These are phyloP conservation scores for Pteropus alecto DNA, from an alignment of 2,113 vertebrate species.

Conservation along the genomic window DNA sequence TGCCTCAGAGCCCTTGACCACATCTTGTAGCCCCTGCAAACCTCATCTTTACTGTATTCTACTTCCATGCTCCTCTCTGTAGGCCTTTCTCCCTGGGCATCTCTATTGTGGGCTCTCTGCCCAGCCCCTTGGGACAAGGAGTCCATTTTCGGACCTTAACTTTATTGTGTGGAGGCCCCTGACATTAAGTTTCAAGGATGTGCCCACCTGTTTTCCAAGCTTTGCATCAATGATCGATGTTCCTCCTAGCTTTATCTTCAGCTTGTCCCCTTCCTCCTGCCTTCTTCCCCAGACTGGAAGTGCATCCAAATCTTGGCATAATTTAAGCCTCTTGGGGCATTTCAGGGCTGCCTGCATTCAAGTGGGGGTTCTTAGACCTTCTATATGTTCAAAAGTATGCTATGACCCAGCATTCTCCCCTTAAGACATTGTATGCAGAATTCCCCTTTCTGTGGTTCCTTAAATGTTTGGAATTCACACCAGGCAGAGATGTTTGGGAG, in stretches of 20 bases:
- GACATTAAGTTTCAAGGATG: background rate
- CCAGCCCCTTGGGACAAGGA: background rate
- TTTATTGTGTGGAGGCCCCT: background rate
- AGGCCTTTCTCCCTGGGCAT: background rate
- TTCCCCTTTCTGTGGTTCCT: background rate
- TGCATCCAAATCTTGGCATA: background rate
- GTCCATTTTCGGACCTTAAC: background rate
- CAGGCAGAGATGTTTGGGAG: background rate
- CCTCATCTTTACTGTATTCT: background rate
- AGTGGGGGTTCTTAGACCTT: background rate
- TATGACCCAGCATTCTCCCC: background rate
- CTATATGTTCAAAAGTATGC: background rate
- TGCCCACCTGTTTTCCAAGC: background rate
- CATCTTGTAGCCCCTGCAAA: background rate
- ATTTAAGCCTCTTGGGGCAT: background rate
- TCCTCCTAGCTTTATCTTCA: background rate
- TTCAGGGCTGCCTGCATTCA: background rate
- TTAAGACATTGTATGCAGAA: background rate
- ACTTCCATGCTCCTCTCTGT: background rate
- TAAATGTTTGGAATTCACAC: background rate
- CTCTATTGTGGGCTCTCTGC: background rate
- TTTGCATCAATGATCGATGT: background rate
- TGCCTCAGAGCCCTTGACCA: background rate
- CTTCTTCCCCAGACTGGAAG: background rate
- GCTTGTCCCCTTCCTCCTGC: background rate